Conservation (phyloP, 1,140 invertebrate species). For the Tetragonula clypearis region DNA sequence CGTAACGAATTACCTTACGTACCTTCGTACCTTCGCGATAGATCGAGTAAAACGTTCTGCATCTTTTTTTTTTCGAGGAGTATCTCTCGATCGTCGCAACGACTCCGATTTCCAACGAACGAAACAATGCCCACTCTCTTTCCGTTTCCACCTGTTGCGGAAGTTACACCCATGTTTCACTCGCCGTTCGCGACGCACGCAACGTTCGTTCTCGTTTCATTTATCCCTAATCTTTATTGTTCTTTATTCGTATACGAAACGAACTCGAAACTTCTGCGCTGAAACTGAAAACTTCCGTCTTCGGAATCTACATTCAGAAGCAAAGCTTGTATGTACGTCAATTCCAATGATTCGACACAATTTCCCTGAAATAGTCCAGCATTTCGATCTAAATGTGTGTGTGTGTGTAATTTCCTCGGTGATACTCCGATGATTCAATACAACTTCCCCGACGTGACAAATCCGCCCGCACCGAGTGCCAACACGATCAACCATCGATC, state of each 20-base stretch:
- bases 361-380: no score
- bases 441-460: neutral
- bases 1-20: no score
- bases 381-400: no score
- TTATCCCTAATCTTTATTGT: neutral
- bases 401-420: no score
- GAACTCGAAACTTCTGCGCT: neutral
- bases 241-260: neutral
- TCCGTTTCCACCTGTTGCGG: conserved; percentile 34
- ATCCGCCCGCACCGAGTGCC: no score
- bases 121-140: conserved; percentile 22
- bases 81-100: conserved; percentile 11
- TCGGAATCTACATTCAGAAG: no score
- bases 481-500: no score
- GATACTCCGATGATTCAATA: neutral
- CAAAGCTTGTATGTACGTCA: no score
- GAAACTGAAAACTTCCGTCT: neutral
- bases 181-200: conserved; percentile 36
- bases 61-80: neutral
- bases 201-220: neutral
- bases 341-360: no score
- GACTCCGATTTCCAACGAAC: neutral
- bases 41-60: no score
- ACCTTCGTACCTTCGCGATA: neutral
- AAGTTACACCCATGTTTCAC: conserved; percentile 46